Percentiles rank a stretch among this genome's conserved stretches.
Conservation (phyloP, 1,140 invertebrate genomes). For the Drosophila cardini region DNA sequence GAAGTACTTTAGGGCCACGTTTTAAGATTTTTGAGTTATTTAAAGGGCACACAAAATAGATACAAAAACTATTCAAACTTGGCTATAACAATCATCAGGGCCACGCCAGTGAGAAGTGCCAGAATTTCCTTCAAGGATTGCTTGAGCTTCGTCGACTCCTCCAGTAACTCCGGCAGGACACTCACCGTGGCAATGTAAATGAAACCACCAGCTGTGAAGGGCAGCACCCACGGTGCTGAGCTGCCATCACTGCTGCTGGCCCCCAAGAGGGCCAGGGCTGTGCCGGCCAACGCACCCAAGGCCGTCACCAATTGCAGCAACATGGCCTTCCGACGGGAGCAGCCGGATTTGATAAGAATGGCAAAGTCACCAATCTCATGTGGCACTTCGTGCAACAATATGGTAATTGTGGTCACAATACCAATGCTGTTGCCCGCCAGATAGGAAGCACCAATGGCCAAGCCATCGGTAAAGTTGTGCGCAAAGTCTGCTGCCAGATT, state of each 20-base stretch:
- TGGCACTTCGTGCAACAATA: constrained; percentile 96
- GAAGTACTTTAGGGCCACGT: constrained; percentile 19
- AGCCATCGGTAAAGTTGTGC: constrained; percentile 98
- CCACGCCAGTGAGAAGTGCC: constrained; percentile 91
- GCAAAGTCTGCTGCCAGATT: constrained; percentile 98
- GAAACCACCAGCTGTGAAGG: constrained; percentile 98
- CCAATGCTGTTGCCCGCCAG: constrained; percentile 95
- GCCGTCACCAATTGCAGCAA: constrained; percentile 97
- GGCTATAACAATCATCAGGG: constrained; percentile 90
- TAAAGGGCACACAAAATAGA: background rate
- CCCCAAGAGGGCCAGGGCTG: constrained; percentile 91
- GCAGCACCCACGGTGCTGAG: constrained; percentile 96
- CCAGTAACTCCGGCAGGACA: constrained; percentile 95
- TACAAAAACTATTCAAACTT: constrained; percentile 72
- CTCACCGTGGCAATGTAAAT: constrained; percentile 97
- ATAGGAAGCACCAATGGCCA: constrained; percentile 97
- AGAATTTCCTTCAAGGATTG: constrained; percentile 94
- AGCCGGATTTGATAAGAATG: constrained; percentile 96
- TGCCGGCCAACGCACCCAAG: constrained; percentile 96
- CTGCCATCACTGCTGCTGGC: constrained; percentile 86
- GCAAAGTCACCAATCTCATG: constrained; percentile 99
- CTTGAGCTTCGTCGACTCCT: constrained; percentile 88
- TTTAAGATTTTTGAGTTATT: background rate
- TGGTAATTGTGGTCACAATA: constrained; percentile 95
- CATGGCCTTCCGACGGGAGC: constrained; percentile 95